These are phyloP conservation scores for Dioctria rufipes DNA, from an alignment of 2,888 invertebrate species.

Conservation along the genomic window DNA sequence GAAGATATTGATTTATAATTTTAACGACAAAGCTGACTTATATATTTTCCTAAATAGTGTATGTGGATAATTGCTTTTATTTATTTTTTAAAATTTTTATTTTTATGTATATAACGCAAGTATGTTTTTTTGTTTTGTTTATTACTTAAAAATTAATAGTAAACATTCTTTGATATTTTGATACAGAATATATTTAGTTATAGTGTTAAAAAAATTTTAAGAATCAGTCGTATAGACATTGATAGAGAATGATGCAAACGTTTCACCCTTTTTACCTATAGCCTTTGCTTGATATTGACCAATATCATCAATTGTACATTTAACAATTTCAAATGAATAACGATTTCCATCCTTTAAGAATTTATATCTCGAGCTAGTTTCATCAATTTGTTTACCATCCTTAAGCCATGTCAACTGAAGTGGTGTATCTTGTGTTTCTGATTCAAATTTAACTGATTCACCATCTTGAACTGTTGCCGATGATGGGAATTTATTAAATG, in stretches of 20 bases:
- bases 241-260: conserved; percentile 87
- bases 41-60: background rate
- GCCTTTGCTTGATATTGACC: conserved; percentile 92
- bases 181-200: too few species aligned
- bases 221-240: conserved; percentile 76
- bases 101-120: background rate
- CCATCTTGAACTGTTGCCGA: conserved; percentile 88
- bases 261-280: conserved; percentile 88
- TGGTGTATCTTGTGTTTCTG: conserved; percentile 83
- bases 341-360: conserved; percentile 87
- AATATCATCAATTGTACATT: conserved; percentile 82
- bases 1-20: background rate
- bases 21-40: background rate
- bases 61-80: background rate
- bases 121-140: conserved; percentile 20
- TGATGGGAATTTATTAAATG: conserved; percentile 90
- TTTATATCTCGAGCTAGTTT: conserved; percentile 82
- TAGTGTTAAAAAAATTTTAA: conserved; percentile 40
- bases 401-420: conserved; percentile 88
- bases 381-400: conserved; percentile 91
- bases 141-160: background rate
- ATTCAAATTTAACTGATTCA: conserved; percentile 85
- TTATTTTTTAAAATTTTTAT: background rate
- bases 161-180: background rate
- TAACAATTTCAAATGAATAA: conserved; percentile 84